phyloP scores from a whole-genome alignment of 2,113 vertebrate genomes.

The Athene cunicularia region DNA sequence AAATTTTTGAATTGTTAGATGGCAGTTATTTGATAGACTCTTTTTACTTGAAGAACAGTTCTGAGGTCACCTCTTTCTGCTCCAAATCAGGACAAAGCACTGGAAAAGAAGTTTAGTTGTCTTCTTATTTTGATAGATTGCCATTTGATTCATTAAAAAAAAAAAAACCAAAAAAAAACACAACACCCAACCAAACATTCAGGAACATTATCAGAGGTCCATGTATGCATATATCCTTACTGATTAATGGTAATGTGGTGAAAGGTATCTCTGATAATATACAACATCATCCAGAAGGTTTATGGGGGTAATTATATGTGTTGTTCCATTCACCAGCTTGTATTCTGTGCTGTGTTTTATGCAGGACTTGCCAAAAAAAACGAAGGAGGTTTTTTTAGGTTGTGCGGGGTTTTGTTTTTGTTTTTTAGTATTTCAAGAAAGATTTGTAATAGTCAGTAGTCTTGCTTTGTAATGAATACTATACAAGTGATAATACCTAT shows the following conservation, averaged over 20 bases:
- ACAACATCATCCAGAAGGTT: background rate
- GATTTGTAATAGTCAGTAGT: background rate
- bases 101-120: background rate
- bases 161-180: background rate
- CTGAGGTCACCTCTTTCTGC: background rate
- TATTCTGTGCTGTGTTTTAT: background rate
- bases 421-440: background rate
- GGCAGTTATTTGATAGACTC: background rate
- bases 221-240: background rate
- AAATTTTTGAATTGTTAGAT: background rate
- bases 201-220: background rate
- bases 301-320: background rate
- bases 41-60: background rate
- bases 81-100: background rate
- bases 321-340: background rate
- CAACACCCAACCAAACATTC: background rate
- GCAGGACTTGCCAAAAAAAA: background rate
- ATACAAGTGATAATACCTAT: background rate
- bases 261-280: background rate
- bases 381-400: background rate
- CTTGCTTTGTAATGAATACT: background rate
- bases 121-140: background rate
- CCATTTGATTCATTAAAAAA: background rate
- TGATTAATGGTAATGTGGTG: background rate
- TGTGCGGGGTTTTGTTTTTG: background rate